These are phyloP conservation scores for Athalia rosae DNA, from an alignment of 2,888 invertebrate species.

Conservation along the genomic window DNA sequence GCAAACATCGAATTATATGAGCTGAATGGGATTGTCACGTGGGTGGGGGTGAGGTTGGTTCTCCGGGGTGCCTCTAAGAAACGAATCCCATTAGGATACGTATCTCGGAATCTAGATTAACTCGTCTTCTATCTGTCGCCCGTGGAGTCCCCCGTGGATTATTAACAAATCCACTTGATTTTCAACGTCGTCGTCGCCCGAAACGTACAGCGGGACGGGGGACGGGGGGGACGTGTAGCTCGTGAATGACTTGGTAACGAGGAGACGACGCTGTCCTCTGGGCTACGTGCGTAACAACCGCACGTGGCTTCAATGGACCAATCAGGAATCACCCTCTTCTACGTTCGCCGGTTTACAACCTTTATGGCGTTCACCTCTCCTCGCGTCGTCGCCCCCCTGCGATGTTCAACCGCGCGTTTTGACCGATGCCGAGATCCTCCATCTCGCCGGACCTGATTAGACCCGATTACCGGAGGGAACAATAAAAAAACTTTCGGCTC, in stretches of 20 bases:
- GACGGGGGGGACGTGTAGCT: slow-evolving; percentile 56
- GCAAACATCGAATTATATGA: slow-evolving; percentile 40
- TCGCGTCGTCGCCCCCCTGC: slow-evolving; percentile 9
- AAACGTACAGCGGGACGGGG: slow-evolving; percentile 8
- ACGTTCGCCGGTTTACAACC: slow-evolving; percentile 43
- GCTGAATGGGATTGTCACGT: slow-evolving; percentile 27
- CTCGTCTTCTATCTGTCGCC: slow-evolving; percentile 16
- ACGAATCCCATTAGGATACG: slow-evolving; percentile 10
- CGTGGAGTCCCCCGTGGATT: background rate
- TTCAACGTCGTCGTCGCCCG: background rate
- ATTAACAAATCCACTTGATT: slow-evolving; percentile 46
- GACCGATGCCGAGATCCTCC: slow-evolving; percentile 31
- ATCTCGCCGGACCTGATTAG: slow-evolving; percentile 19
- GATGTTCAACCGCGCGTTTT: slow-evolving; percentile 30
- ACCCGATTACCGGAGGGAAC: slow-evolving; percentile 34
- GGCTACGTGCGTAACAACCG: slow-evolving; percentile 53
- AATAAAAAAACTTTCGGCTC: slow-evolving; percentile 9
- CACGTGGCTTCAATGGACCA: slow-evolving; percentile 73
- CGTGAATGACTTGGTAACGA: slow-evolving; percentile 73
- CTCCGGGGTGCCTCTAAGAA: slow-evolving; percentile 14
- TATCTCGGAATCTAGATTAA: slow-evolving; percentile 28
- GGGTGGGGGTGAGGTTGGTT: too few relatives aligned
- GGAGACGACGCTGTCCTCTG: slow-evolving; percentile 62
- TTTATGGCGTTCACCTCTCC: slow-evolving; percentile 7
- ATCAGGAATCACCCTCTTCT: slow-evolving; percentile 71